Conservation (phyloP, 2,888 invertebrate genomes). For the Dryadula phaetusa region DNA sequence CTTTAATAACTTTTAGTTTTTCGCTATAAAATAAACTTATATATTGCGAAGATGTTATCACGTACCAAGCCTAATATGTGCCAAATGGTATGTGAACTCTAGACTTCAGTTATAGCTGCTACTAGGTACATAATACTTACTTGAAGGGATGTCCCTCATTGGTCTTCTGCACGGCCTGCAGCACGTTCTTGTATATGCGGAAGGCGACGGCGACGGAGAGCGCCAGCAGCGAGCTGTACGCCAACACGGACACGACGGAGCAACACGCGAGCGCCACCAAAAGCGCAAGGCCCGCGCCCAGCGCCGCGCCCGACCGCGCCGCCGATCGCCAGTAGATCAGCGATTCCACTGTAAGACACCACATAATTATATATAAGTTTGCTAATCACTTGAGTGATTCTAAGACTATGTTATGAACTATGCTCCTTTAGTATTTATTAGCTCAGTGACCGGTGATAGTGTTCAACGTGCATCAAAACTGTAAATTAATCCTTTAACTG, state of each 20-base stretch:
- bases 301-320: slow-evolving; percentile 96
- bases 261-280: slow-evolving; percentile 97
- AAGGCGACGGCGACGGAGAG: slow-evolving; percentile 95
- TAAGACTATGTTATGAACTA: background rate
- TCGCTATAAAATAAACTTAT: too few relatives aligned
- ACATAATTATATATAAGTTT: background rate
- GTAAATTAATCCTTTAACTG: background rate
- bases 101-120: too few relatives aligned
- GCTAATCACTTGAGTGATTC: background rate
- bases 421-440: background rate
- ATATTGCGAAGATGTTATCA: too few relatives aligned
- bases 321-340: slow-evolving; percentile 99
- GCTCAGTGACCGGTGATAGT: background rate
- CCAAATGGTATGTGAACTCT: too few relatives aligned
- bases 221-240: slow-evolving; percentile 94
- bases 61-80: too few relatives aligned
- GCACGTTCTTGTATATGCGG: slow-evolving; percentile 97
- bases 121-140: too few relatives aligned
- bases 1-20: too few relatives aligned
- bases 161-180: slow-evolving; percentile 98
- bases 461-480: background rate
- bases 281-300: slow-evolving; percentile 94
- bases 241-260: slow-evolving; percentile 97
- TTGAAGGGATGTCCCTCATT: slow-evolving; percentile 99
- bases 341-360: slow-evolving; percentile 90